Evolutionary conservation across 2,113 vertebrate genomes (phyloP), one percentile per base, ranked within the genome.

Genomic region (Triplophysa tibetana): DNA sequence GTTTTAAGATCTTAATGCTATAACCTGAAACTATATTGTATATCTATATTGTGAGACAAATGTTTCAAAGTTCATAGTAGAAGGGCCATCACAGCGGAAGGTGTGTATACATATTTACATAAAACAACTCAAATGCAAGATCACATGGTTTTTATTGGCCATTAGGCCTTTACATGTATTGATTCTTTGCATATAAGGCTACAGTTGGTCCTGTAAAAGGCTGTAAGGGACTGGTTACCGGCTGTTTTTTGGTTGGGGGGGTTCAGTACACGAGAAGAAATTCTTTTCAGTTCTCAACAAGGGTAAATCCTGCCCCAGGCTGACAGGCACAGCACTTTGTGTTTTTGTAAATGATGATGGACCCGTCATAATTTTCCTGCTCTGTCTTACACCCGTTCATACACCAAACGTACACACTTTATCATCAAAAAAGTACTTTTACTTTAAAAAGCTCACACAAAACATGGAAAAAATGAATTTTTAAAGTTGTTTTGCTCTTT

Each of bases 321-420:
- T 74, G 70, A 61, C 70, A 61, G 33, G 13, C 33, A 17, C 33
- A 38, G n/a, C 45, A 16, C 58, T 45, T 45, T 75, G 58, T 62
- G 56, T 62, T 75, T 75, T 73, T 73, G 29, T 73, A 73, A 73
- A 73, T 73, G 29, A 73, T 43, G 54, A 73, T 60, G 29, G 70
- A 43, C 54, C 54, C 58, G 70, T 73, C 54, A 60, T 60, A 11
- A 21, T 38, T 41, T 41, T 60, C 14, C 4, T 19, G n/a, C 7
- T 73, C 26, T 58, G 26, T 58, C n/a, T 14, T 19, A 38, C 50
- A 38, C 26, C 52, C 45, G 17, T 14, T 52, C 45, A 29, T 23
- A 24, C 21, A 63, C 41, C 13, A 26, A 26, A 26, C 48, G 26
- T 45, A 29, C 68, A 13, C 4, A 33, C 12, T 4, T 16, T 16